phyloP scores from a whole-genome alignment of 2,888 invertebrate genomes.

The Pemphredon lugubris region DNA sequence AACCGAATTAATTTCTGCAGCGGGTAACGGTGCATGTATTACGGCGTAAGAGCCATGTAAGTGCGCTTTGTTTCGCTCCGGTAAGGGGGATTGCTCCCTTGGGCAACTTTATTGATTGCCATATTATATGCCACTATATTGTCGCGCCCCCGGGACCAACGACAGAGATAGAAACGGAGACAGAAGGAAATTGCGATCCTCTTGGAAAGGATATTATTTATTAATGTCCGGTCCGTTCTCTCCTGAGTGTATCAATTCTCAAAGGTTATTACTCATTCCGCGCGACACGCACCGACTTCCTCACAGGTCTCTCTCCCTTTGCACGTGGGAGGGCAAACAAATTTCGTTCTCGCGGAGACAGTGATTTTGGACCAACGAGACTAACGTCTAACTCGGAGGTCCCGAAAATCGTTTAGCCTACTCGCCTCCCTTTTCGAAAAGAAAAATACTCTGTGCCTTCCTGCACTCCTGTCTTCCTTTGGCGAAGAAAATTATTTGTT shows the following conservation, averaged over 20 bases:
- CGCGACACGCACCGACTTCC: no score
- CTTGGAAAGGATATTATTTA: slow-evolving; percentile 31
- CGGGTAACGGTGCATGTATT: slow-evolving; percentile 13
- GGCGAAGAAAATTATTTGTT: no score
- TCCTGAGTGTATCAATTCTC: neutral
- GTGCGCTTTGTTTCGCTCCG: slow-evolving; percentile 37
- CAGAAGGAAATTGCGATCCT: slow-evolving; percentile 34
- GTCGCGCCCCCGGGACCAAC: slow-evolving; percentile 1
- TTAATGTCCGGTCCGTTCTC: slow-evolving; percentile 23
- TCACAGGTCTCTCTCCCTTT: neutral
- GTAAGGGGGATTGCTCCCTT: slow-evolving; percentile 36
- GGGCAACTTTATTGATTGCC: slow-evolving; percentile 46
- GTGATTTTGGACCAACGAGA: no score
- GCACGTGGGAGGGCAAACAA: no score
- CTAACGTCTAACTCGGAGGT: no score
- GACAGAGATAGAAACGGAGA: slow-evolving; percentile 15
- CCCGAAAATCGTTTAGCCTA: no score
- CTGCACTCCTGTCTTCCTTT: no score
- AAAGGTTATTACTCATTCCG: neutral
- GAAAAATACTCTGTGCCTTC: no score
- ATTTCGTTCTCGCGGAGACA: no score
- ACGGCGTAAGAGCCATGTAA: slow-evolving; percentile 35
- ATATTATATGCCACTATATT: slow-evolving; percentile 38
- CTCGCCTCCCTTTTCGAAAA: no score
- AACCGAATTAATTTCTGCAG: slow-evolving; percentile 30